Evolutionary conservation across 2,113 vertebrate genomes (phyloP).

Genomic region (Cyrtonyx montezumae): DNA sequence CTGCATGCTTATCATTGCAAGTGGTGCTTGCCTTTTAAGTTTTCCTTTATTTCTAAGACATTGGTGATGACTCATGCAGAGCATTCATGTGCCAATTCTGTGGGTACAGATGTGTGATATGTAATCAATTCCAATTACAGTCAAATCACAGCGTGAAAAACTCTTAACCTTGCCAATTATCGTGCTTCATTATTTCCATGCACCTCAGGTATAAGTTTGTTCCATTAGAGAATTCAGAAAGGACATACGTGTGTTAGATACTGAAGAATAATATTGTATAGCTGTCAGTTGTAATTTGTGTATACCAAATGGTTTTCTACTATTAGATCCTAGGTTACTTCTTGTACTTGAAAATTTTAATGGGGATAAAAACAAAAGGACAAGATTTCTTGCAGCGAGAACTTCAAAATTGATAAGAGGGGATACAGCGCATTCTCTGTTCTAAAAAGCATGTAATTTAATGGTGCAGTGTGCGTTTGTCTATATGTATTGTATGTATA

Average conservation of each 20-base stretch:
- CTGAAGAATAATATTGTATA: constrained; percentile 42
- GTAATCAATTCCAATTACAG: constrained; percentile 47
- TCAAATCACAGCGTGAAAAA: constrained; percentile 52
- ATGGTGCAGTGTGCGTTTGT: constrained; percentile 73
- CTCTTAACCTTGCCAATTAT: constrained; percentile 38
- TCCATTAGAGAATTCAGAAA: constrained; percentile 40
- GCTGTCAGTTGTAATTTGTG: constrained; percentile 62
- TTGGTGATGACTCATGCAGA: constrained; percentile 52
- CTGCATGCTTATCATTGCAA: constrained; percentile 77
- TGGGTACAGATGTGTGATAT: constrained; percentile 40
- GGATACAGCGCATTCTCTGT: constrained; percentile 72
- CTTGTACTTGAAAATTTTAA: constrained; percentile 78
- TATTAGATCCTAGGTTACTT: constrained; percentile 72
- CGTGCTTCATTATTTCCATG: constrained; percentile 55
- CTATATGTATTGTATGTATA: constrained; percentile 77
- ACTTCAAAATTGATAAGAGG: constrained; percentile 72
- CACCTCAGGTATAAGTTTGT: constrained; percentile 80
- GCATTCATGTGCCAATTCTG: constrained; percentile 66
- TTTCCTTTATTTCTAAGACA: constrained; percentile 51
- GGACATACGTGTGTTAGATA: constrained; percentile 36
- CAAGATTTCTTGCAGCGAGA: constrained; percentile 70
- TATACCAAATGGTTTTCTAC: constrained; percentile 69
- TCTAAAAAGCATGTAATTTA: constrained; percentile 80
- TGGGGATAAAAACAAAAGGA: constrained; percentile 72
- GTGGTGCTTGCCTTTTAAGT: constrained; percentile 74